Base-by-base conservation (phyloP, 2,797 vertebrate genomes). In the Catostomus latipinnis region DNA sequence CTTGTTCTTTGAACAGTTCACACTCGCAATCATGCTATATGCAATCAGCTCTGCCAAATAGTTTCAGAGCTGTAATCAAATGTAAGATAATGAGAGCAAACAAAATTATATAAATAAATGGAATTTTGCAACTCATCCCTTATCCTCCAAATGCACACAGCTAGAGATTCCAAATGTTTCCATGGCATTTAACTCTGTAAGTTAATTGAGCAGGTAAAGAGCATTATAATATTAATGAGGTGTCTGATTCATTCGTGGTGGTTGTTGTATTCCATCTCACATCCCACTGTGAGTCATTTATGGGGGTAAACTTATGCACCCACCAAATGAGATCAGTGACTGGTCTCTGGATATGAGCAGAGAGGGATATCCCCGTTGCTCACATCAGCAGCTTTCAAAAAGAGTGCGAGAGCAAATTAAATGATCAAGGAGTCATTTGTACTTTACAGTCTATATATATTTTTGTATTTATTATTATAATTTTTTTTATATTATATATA, bases 161-260 rank as follows among this genome's bases (percentile, higher is more conserved):
- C 69, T 56, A 82, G 58, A 66, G 46, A 88, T 86, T 86, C 82
- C 88, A 84, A 87, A 72, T 89, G 80, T 87, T 53, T 66, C 81
- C 46, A 34, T 76, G 80, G 66, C 81, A 88, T 90, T 86, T 82
- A 78, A 86, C 88, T 71, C 63, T 80, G 66, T 83, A 80, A 84
- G 68, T 74, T 88, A 88, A 91, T 80, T 89, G 81, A 88, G 83
- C 50, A 34, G 76, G 73, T 80, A 80, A 78, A 70, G 43, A 82
- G 63, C 48, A 14, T 84, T 69, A 87, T 91, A 49, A 80, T 91
- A 90, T 91, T 90, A 82, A 91, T 86, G 61, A 72, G 34, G 45
- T 65, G 18, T 77, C 71, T 78, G 71, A 75, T 83, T 83, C 83
- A 78, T 83, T 68, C 45, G 6, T 70, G 13, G 66, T 69, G 56